Conservation (phyloP, 2,797 vertebrate species). For the Arrhamphus sclerolepis region DNA sequence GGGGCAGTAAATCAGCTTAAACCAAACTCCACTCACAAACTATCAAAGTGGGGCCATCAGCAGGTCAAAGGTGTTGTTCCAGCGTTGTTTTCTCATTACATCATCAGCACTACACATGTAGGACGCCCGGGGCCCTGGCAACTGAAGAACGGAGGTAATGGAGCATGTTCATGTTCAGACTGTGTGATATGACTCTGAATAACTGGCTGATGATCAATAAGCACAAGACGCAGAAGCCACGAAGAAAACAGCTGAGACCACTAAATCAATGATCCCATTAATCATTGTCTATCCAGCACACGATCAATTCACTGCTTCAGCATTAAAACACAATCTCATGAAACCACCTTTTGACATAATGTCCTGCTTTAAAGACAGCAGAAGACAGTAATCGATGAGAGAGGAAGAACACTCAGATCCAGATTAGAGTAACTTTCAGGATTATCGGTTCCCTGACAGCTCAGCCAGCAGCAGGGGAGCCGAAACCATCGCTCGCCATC, state of each 20-base stretch:
- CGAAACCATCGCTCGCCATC: slow-evolving; percentile 12
- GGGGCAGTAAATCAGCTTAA: slow-evolving; percentile 6
- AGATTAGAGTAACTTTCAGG: slow-evolving; percentile 24
- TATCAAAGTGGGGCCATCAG: slow-evolving; percentile 1
- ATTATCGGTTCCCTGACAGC: slow-evolving; percentile 52
- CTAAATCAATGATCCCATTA: not conserved
- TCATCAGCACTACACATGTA: not conserved
- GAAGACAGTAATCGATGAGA: slow-evolving; percentile 40
- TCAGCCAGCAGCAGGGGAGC: slow-evolving; percentile 35
- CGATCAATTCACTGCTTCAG: not conserved
- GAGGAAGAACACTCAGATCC: slow-evolving; percentile 15
- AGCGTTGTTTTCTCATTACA: not conserved
- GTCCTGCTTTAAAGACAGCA: slow-evolving; percentile 3
- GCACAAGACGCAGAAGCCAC: no score
- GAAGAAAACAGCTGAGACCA: not conserved
- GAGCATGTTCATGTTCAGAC: no score
- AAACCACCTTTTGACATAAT: slow-evolving; percentile 3
- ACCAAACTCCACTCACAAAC: not conserved
- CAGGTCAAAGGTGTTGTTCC: not conserved
- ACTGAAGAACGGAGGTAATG: no score
- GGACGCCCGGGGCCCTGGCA: no score
- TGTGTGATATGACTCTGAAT: no score
- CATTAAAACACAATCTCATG: not conserved
- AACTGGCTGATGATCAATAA: no score
- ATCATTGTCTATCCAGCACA: slow-evolving; percentile 16